Conservation (phyloP, 2,888 invertebrate species). For the Scaptomyza caliginosa region DNA sequence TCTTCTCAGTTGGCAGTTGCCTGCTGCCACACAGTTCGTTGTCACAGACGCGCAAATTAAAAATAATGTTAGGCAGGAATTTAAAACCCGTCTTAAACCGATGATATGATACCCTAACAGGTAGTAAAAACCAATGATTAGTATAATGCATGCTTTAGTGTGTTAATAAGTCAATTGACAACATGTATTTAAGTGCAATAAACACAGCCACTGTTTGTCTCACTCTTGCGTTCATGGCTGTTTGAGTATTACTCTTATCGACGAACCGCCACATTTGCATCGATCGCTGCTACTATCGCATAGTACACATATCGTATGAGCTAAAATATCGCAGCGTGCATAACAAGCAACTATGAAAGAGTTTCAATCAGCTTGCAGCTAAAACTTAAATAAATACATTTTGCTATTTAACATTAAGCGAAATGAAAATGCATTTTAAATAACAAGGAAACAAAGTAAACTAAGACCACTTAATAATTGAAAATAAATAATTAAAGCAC, state of each 20-base stretch:
- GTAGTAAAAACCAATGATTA: too few relatives aligned
- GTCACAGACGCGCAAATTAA: constrained; percentile 71
- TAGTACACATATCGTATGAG: too few relatives aligned
- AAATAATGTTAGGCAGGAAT: constrained; percentile 55
- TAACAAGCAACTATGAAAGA: not conserved
- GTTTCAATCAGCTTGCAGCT: not conserved
- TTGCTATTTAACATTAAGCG: not conserved
- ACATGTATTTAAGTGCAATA: too few relatives aligned
- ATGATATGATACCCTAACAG: constrained; percentile 1
- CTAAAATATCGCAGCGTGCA: too few relatives aligned
- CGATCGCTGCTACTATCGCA: too few relatives aligned
- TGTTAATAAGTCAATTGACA: too few relatives aligned
- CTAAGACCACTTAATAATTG: not conserved
- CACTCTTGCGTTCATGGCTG: too few relatives aligned
- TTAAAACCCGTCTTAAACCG: not conserved
- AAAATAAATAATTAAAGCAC: not conserved
- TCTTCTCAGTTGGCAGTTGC: not conserved
- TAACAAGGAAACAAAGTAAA: not conserved
- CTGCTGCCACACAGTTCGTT: constrained; percentile 1
- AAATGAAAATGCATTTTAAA: not conserved
- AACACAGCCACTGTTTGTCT: too few relatives aligned
- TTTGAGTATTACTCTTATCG: too few relatives aligned
- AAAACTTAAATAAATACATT: not conserved
- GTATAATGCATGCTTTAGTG: too few relatives aligned
- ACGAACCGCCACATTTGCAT: too few relatives aligned